These are phyloP conservation scores for Tetrao urogallus DNA, from an alignment of 2,113 vertebrate species.

Conservation along the genomic window DNA sequence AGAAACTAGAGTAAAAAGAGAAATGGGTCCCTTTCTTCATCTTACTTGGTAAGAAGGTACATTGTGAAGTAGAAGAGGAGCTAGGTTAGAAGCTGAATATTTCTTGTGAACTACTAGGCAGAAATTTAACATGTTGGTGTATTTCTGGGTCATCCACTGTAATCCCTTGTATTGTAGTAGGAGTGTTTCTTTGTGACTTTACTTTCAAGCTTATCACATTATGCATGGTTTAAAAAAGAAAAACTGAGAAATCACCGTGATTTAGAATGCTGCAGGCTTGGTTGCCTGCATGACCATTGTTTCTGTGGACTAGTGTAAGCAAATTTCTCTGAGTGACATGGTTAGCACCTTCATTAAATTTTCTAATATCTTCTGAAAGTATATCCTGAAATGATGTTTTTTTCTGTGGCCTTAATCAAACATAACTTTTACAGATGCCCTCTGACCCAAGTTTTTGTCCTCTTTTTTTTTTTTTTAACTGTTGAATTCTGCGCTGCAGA, in stretches of 20 bases:
- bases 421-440: not conserved
- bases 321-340: not conserved
- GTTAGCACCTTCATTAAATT: not conserved
- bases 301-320: not conserved
- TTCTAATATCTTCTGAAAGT: not conserved
- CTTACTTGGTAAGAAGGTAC: not conserved
- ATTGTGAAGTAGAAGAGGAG: not conserved
- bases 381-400: not conserved
- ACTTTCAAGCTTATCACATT: not conserved
- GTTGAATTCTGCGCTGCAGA: fast-evolving
- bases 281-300: not conserved
- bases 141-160: not conserved
- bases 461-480: not conserved
- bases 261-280: not conserved
- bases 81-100: not conserved
- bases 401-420: not conserved
- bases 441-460: not conserved
- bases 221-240: not conserved
- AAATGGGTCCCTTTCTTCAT: not conserved
- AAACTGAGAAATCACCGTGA: not conserved
- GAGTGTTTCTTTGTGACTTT: not conserved
- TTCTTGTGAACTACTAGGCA: fast-evolving
- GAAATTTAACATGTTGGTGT: not conserved
- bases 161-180: not conserved
- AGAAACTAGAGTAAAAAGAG: not conserved